Base-by-base conservation (phyloP, 2,113 vertebrate genomes). In the Leptodactylus fuscus region DNA sequence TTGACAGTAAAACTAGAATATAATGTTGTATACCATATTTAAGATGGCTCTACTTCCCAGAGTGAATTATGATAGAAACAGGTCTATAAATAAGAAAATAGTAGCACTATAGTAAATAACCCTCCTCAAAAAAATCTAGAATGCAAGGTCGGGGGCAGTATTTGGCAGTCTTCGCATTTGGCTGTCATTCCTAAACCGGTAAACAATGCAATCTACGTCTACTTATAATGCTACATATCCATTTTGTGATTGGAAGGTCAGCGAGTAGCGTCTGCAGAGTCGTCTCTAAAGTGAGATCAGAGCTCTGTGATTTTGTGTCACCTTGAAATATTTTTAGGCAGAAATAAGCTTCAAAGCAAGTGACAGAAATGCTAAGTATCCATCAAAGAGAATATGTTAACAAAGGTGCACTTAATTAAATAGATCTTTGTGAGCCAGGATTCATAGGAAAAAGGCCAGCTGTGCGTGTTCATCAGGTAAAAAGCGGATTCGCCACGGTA, bases 331-430 rank as follows among this genome's bases (percentile, higher is more conserved):
- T 69, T 78, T 49, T 78, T 79, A 70, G 83, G 29, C 65, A 53
- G 51, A 36, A 67, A 85, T 27, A 58, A n/a, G 46, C 75, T 79
- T 80, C 34, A 85, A 79, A 85, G 75, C 32, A 70, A 69, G 75
- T 69, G 74, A 78, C 83, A 85, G 48, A 85, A 85, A 85, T 69
- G 74, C 83, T 78, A 78, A 85, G 65, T 85, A 79, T 36, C 83
- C 83, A 80, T 85, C 83, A 85, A 85, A 85, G 60, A 70, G 83
- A 85, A 85, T 85, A 71, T 80, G 83, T 85, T 85, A 80, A 79
- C 83, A 85, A 85, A 79, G 62, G 75, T 34, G 49, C 32, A 79
- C 22, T 80, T 85, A 85, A 85, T 85, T 80, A 85, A 79, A 80
- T 34, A 69, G 83, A 85, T 85, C 75, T 85, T 38, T 85, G 48